A percentile compares a stretch with the other conserved stretches of the same genome.
Conservation (phyloP, 35 echinoderm and acorn worm genomes). For the Nesometra sesokonis region DNA sequence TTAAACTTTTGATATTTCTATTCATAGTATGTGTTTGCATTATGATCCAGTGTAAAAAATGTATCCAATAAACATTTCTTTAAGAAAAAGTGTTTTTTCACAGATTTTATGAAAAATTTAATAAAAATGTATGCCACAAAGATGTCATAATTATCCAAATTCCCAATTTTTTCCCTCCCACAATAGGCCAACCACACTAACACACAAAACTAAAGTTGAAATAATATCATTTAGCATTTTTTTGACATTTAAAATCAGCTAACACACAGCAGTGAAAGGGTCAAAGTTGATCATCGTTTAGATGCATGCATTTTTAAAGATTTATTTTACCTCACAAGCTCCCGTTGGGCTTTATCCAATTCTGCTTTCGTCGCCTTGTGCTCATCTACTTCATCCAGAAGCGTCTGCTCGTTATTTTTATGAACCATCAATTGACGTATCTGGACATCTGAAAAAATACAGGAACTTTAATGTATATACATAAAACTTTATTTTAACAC, state of each 20-base stretch:
- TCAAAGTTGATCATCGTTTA: not conserved
- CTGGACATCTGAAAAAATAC: slow-evolving; percentile 58
- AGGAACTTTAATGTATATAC: no score
- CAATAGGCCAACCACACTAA: not conserved
- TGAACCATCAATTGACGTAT: slow-evolving; percentile 28
- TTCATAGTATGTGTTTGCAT: no score
- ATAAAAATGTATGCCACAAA: not conserved
- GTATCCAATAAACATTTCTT: no score
- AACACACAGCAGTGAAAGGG: not conserved
- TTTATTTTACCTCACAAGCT: slow-evolving; percentile 31
- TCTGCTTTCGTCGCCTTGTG: slow-evolving; percentile 34
- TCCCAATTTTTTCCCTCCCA: no score
- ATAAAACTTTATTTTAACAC: no score
- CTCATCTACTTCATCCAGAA: slow-evolving; percentile 47
- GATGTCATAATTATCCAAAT: no score
- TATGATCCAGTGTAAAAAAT: no score
- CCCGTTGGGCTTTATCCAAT: slow-evolving; percentile 16
- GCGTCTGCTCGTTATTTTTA: slow-evolving; percentile 16
- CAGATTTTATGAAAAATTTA: no score
- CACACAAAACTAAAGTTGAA: not conserved
- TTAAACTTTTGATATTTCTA: no score
- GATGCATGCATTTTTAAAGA: not conserved
- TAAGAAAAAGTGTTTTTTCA: no score
- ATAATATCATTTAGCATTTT: no score
- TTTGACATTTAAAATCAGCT: not conserved